A percentile compares a stretch with the other conserved stretches of the same genome.
Conservation (phyloP, 2,888 invertebrate genomes). For the Drosophila formosana region DNA sequence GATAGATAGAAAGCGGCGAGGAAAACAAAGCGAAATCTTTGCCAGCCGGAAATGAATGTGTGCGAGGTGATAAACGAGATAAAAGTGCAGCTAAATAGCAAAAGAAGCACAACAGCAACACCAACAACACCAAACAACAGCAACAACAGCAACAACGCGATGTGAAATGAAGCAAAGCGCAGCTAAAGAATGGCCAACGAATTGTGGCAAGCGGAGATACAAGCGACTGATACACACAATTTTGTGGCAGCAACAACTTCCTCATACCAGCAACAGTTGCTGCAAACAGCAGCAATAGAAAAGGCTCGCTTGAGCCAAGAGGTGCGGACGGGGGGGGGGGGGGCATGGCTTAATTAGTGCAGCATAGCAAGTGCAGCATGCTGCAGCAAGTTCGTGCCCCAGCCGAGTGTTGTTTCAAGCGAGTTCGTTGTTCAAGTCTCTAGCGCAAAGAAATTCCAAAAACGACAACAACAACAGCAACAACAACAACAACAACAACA, state of each 20-base stretch:
- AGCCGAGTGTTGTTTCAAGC: slow-evolving; percentile 36
- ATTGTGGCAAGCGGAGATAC: slow-evolving; percentile 48
- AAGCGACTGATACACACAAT: slow-evolving; percentile 40
- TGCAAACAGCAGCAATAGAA: slow-evolving; percentile 5
- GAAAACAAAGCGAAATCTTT: slow-evolving; percentile 36
- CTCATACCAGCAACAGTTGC: slow-evolving; percentile 45
- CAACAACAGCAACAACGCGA: slow-evolving; percentile 1
- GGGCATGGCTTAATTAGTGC: slow-evolving; percentile 68
- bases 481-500: too few species aligned
- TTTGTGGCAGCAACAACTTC: slow-evolving; percentile 52
- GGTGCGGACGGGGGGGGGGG: neutral
- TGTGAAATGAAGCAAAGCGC: slow-evolving; percentile 33
- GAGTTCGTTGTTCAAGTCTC: slow-evolving; percentile 23
- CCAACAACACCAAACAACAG: slow-evolving; percentile 10
- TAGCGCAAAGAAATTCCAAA: neutral
- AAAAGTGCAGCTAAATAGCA: slow-evolving; percentile 50
- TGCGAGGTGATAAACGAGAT: slow-evolving; percentile 55
- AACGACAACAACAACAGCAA: too few species aligned
- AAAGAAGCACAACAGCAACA: slow-evolving; percentile 5
- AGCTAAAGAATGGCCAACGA: slow-evolving; percentile 44
- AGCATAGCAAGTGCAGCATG: slow-evolving; percentile 50
- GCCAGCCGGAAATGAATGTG: slow-evolving; percentile 55
- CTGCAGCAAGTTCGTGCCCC: slow-evolving; percentile 57
- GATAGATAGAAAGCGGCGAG: slow-evolving; percentile 25
- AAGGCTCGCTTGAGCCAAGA: neutral